Conservation (phyloP, 2,888 invertebrate genomes). For the Volucella inflata region DNA sequence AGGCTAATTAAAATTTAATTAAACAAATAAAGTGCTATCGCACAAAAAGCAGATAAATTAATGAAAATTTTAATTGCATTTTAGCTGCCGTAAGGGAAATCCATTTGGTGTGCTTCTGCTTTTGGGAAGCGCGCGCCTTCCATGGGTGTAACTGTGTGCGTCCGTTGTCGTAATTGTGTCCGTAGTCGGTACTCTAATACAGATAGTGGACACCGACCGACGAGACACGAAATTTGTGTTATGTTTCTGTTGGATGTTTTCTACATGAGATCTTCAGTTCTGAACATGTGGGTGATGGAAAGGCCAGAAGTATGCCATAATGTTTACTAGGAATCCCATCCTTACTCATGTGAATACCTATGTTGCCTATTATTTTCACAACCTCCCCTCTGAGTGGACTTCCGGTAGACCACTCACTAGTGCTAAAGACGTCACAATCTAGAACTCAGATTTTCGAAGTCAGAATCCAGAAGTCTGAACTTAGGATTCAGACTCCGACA, state of each 20-base stretch:
- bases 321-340: too few relatives aligned
- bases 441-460: too few relatives aligned
- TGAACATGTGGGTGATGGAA: too few relatives aligned
- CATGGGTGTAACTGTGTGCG: neutral
- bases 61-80: constrained; percentile 79
- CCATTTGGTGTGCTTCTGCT: constrained; percentile 66
- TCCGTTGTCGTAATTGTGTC: neutral
- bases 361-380: neutral
- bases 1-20: constrained; percentile 79
- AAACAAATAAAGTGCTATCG: constrained; percentile 79
- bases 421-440: constrained; percentile 43
- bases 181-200: neutral
- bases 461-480: too few relatives aligned
- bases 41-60: constrained; percentile 79
- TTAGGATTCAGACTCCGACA: too few relatives aligned
- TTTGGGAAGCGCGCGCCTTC: constrained; percentile 33
- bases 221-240: too few relatives aligned
- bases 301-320: too few relatives aligned
- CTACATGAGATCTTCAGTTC: too few relatives aligned
- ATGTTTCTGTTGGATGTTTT: too few relatives aligned
- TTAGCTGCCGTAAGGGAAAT: constrained; percentile 76
- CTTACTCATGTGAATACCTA: too few relatives aligned
- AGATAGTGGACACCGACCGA: neutral
- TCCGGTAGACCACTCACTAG: constrained; percentile 60
- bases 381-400: constrained; percentile 48